Base-by-base conservation (phyloP, 2,888 invertebrate genomes). In the Chelonus formosanus region DNA sequence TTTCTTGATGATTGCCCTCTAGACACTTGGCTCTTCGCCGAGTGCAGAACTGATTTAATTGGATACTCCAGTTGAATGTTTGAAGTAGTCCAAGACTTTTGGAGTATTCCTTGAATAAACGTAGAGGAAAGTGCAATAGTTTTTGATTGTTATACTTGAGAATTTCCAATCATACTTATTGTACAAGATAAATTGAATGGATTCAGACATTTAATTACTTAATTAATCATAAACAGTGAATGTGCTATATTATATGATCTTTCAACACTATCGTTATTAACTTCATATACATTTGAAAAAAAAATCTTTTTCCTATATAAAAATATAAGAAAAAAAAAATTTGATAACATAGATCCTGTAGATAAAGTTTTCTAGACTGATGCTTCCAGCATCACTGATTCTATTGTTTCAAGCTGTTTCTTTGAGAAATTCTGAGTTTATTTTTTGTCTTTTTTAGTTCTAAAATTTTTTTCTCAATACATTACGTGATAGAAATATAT, bases 401-500 rank as follows among this genome's bases (percentile, higher is more conserved):
- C 63, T 65, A 70, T 72, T 70, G 70, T 72, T 69, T 69, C 68
- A 64, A 52, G 44, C 56, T 60, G 40, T 50, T 36, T 45, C 65
- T 53, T 43, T 47, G 43, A 48, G 63, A 57, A 35, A 40, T 10
- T n/a, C 62, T 69, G 68, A 45, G 56, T 45, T 62, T 43, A 43
- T 58, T 58, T 52, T 58, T 57, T 34, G 31, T 43, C 60, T 52
- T 56, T 4, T 53, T 61, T 36, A 3, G 20, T 45, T 53, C 35
- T 40, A n/a, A 35, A 8, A 36, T 10, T 63, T 56, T 47, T 34
- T 53, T 4, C 53, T 64, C 65, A 65, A 73, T 74, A 70, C 71
- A 70, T 69, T 74, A 74, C 74, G 74, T 74, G 73, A 70, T 70
- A 48, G 62, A 73, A 74, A 74, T 74, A 73, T 69, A 67, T 69